Conservation (phyloP, 2,888 invertebrate genomes). For the Machimus rusticus region DNA sequence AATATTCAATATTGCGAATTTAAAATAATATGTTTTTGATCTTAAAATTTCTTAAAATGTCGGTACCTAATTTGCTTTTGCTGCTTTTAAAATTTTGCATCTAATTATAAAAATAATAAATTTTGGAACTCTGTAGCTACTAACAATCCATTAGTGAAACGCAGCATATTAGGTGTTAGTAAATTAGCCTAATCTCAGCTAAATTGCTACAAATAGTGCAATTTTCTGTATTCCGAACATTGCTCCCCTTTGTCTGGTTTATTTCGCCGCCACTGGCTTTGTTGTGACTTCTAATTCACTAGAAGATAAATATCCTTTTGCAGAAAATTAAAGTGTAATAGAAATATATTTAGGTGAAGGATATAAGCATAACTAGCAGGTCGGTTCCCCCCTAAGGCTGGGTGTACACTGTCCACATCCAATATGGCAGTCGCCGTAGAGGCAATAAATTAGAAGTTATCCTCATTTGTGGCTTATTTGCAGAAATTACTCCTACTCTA, state of each 20-base stretch:
- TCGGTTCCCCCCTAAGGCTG: background rate
- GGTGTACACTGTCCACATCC: background rate
- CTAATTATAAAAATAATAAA: too few species aligned
- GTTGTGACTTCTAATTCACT: background rate
- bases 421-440: conserved; percentile 7
- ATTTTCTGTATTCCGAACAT: background rate
- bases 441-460: conserved; percentile 47
- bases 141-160: background rate
- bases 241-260: background rate
- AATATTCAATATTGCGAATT: too few species aligned
- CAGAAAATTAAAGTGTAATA: conserved; percentile 24
- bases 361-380: background rate
- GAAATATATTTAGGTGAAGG: conserved; percentile 15
- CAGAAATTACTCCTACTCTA: conserved; percentile 30
- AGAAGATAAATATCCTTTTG: background rate
- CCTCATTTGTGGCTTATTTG: conserved; percentile 46
- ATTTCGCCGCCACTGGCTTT: background rate
- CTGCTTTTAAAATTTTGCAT: too few species aligned
- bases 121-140: background rate
- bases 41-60: too few species aligned
- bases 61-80: too few species aligned
- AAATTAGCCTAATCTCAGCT: background rate
- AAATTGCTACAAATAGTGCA: background rate
- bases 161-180: background rate
- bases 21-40: too few species aligned